These are phyloP conservation scores for Unio delphinus DNA, from an alignment of 2,888 invertebrate genomes.

Conservation along the genomic window DNA sequence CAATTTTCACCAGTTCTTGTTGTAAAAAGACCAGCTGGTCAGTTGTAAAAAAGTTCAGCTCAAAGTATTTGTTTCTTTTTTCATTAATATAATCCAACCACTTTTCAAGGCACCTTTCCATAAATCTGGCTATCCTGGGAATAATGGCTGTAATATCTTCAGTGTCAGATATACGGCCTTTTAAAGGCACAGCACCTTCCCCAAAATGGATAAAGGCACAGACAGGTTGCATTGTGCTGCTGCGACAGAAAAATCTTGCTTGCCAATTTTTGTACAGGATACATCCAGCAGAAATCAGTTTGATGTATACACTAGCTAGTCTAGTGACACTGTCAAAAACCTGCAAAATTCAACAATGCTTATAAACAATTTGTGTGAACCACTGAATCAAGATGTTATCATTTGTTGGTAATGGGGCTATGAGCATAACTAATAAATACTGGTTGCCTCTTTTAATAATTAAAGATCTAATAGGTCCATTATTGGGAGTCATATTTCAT, in stretches of 20 bases:
- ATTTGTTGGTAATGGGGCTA: no score
- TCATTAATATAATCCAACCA: conserved; percentile 50
- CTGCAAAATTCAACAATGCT: conserved; percentile 25
- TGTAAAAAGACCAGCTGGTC: conserved; percentile 63
- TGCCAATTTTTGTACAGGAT: conserved; percentile 57
- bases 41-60: conserved; percentile 60
- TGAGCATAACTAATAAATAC: no score
- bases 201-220: conserved; percentile 50
- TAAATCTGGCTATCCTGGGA: conserved; percentile 42
- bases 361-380: no score
- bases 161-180: conserved; percentile 19
- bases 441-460: no score
- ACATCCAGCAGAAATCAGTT: conserved; percentile 55
- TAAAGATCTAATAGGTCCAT: no score
- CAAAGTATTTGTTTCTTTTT: conserved; percentile 36
- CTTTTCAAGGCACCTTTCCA: conserved; percentile 47
- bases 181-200: conserved; percentile 12
- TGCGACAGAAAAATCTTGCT: conserved; percentile 44
- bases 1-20: conserved; percentile 46
- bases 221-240: conserved; percentile 6
- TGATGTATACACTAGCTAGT: conserved; percentile 49
- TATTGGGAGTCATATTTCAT: no score
- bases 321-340: conserved; percentile 56
- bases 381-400: no score
- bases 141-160: conserved; percentile 41